Base-by-base conservation (phyloP, 2,888 invertebrate genomes). In the Drosophila sordidula region DNA sequence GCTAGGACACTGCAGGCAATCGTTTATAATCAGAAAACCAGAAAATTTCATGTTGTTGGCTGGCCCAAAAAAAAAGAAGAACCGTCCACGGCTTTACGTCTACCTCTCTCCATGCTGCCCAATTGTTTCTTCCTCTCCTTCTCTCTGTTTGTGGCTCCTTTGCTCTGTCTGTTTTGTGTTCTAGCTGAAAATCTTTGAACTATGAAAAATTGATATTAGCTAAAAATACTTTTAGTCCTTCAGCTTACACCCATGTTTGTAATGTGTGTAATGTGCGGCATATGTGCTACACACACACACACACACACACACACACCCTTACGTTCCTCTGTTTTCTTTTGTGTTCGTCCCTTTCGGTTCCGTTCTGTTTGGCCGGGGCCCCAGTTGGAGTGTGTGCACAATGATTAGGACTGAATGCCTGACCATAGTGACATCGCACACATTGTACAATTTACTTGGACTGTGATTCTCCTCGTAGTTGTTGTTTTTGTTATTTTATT, bases 201-300 rank as follows among this genome's bases (percentile, higher is more conserved):
- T 89, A 87, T 87, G 89, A 87, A 87, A 87, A 87, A 87, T 87
- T 87, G 87, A 88, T 87, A 87, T 87, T 88, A 85, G 89, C 86
- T 87, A 82, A 85, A 87, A 85, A 87, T 88, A 82, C 88, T 85
- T 86, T 85, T 65, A 75, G 85, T 85, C 80, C 84, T 81, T 75
- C 61, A 69, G 69, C 77, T 78, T 67, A 75, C 29, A n/a, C 22
- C 22, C 50, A 42, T 46, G 42, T 51, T 50, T 22, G 32, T 36
- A 18, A 54, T 46, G 12, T 38, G 12, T 61, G 9, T 38, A 57
- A 45, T 46, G 14, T 70, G 56, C 49, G 59, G 68, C 56, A 67
- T 77, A 67, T 79, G 79, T 58, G 58, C 12, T 45, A 11, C 34
- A 32, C 11, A 29, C 29, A 29, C 52, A 9, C 29, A 29, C 52